phyloP scores from a whole-genome alignment of 2,113 vertebrate species.

The Taxidea taxus region DNA sequence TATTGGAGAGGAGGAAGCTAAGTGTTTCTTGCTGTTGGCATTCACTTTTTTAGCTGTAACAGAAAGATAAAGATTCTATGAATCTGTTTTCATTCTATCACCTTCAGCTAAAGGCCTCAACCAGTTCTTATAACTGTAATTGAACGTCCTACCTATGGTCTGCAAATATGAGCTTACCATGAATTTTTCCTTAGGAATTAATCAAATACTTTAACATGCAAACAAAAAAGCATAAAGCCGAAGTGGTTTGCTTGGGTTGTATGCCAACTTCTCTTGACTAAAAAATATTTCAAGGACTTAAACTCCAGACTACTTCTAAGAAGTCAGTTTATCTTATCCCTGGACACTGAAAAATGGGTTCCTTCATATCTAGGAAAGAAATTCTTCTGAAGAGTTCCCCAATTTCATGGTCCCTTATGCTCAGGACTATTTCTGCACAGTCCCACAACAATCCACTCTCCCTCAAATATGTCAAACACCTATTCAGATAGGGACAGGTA shows the following conservation, averaged over 20 bases:
- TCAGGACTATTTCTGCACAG: neutral
- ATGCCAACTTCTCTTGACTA: neutral
- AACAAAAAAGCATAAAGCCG: neutral
- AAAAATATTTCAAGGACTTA: conserved; percentile 2
- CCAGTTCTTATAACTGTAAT: neutral
- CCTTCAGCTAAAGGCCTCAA: neutral
- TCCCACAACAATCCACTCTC: neutral
- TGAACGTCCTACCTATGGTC: neutral
- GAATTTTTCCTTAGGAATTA: neutral
- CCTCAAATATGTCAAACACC: neutral
- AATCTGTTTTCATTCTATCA: neutral
- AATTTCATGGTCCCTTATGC: neutral
- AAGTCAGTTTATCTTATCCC: neutral
- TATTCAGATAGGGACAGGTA: neutral
- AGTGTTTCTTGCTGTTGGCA: neutral
- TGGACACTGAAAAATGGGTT: neutral
- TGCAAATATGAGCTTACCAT: neutral
- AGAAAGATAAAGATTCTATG: neutral
- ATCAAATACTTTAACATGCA: neutral
- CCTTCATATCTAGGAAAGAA: neutral
- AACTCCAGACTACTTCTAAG: neutral
- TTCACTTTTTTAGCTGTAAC: neutral
- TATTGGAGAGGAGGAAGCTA: neutral
- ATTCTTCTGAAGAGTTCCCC: conserved; percentile 1
- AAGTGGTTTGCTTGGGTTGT: neutral